These are phyloP conservation scores for Ephestia elutella DNA, from an alignment of 1,140 invertebrate genomes.

Conservation along the genomic window DNA sequence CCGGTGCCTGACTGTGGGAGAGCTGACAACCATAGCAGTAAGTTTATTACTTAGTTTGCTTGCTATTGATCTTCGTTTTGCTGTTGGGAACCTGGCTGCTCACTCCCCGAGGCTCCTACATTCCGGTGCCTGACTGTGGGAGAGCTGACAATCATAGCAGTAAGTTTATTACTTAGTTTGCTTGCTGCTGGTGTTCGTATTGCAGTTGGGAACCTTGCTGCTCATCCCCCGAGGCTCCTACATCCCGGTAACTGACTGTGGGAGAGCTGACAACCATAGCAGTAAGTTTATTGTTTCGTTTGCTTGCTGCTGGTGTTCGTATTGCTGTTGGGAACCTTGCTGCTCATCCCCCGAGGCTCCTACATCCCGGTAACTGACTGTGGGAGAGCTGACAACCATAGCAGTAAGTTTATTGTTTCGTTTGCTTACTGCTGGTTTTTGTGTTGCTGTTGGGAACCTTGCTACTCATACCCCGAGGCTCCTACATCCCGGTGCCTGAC, in stretches of 20 bases:
- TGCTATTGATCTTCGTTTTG: slow-evolving; percentile 61
- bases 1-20: no score
- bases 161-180: no score
- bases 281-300: no score
- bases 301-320: no score
- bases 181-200: slow-evolving; percentile 58
- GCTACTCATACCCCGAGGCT: no score
- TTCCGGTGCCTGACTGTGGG: slow-evolving; percentile 48
- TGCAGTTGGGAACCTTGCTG: slow-evolving; percentile 48
- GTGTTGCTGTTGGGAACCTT: no score
- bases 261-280: no score
- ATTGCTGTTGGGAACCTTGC: slow-evolving; percentile 43
- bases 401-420: neutral
- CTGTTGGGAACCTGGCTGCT: slow-evolving; percentile 48
- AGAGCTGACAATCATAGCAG: neutral
- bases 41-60: no score
- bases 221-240: slow-evolving; percentile 36
- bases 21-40: no score
- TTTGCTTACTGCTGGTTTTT: no score
- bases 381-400: neutral
- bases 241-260: no score
- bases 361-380: slow-evolving; percentile 52
- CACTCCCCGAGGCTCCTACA: slow-evolving; percentile 34
- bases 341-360: slow-evolving; percentile 41
- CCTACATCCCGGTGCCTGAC: no score